Conservation (phyloP, 2,113 vertebrate species). For the Indri indri region DNA sequence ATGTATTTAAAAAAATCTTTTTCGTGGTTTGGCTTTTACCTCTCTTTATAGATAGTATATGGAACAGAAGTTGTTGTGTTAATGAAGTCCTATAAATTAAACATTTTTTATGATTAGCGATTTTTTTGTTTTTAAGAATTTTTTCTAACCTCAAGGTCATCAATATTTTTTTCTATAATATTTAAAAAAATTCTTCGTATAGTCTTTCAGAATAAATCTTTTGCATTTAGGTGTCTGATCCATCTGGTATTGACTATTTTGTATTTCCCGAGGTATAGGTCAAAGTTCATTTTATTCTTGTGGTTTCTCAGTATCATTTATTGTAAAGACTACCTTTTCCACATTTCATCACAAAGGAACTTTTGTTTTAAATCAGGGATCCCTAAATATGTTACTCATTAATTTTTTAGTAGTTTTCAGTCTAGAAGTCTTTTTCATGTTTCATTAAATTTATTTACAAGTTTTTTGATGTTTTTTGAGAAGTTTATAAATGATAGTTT, state of each 20-base stretch:
- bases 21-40: background rate
- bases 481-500: background rate
- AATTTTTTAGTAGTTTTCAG: background rate
- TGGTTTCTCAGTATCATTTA: background rate
- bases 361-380: background rate
- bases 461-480: background rate
- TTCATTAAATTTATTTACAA: background rate
- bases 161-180: background rate
- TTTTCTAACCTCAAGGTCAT: background rate
- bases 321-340: background rate
- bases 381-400: background rate
- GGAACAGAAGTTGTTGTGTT: background rate
- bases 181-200: background rate
- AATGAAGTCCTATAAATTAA: constrained; percentile 11
- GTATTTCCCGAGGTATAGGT: constrained; percentile 1
- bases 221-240: background rate
- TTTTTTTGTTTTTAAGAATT: background rate
- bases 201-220: background rate
- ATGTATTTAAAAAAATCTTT: background rate
- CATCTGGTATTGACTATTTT: background rate
- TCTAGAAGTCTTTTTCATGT: background rate
- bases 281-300: background rate
- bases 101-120: background rate
- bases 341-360: background rate
- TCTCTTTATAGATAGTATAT: background rate